A percentile compares a stretch with the other conserved stretches of the same genome.
These are phyloP conservation scores for Chymomyza amoena DNA, from an alignment of 2,888 invertebrate species.

Conservation along the genomic window DNA sequence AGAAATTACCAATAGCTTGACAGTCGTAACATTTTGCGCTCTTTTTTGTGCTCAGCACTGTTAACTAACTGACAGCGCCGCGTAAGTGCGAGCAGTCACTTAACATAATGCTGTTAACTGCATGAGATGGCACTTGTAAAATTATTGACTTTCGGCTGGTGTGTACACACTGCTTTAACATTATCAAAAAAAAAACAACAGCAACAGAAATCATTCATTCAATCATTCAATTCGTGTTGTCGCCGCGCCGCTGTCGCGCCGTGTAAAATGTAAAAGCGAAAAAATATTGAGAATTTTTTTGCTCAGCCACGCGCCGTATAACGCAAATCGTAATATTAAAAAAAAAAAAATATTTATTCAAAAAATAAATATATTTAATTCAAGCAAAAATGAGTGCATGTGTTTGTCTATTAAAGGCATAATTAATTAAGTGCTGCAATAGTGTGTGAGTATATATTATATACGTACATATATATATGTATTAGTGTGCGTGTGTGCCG, in stretches of 20 bases:
- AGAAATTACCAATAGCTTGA: neutral
- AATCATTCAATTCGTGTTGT: neutral
- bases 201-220: neutral
- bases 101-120: neutral
- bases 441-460: neutral
- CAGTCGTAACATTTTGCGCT: neutral
- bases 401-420: conserved; percentile 27
- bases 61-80: neutral
- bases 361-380: neutral
- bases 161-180: neutral
- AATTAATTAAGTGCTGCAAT: conserved; percentile 44
- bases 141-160: neutral
- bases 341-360: neutral
- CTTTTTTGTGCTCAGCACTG: conserved; percentile 8
- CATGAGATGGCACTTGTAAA: neutral
- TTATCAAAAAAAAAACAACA: neutral
- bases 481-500: neutral
- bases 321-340: neutral
- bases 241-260: conserved; percentile 26
- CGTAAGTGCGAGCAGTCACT: neutral
- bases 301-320: neutral
- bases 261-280: conserved; percentile 28
- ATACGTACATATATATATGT: conserved; percentile 1
- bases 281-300: conserved; percentile 25
- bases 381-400: neutral